Base-by-base conservation (phyloP, 2,113 vertebrate genomes). In the Xiphophorus hellerii region DNA sequence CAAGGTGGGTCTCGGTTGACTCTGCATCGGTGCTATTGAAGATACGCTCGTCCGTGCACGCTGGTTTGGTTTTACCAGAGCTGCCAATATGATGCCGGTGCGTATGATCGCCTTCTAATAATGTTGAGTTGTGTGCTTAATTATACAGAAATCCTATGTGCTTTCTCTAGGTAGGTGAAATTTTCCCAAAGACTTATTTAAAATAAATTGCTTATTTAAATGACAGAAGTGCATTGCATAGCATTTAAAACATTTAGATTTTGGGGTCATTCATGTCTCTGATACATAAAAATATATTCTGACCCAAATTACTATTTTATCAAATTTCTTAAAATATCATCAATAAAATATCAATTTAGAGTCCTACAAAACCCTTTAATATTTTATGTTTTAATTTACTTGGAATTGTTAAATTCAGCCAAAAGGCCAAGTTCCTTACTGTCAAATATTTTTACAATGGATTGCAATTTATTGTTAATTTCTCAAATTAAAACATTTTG, bases 21-120 rank as follows among this genome's bases (percentile, higher is more conserved):
- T 71, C 62, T 63, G 13, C 48, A 10, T 39, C 44, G 66, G 66
- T 69, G 68, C 69, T 76, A 22, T 69, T 42, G 76, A 81, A 69
- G 73, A 84, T 30, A 69, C 60, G 48, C 54, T 58, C 31, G 66
- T 82, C 48, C 78, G 92, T 92, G 84, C 68, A n/a, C 80, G 35
- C 71, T 79, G 70, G 74, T 66, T 87, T 66, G 81, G 89, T 90
- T 80, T 87, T 60, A n/a, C 66, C 70, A 78, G 22, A 88, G 75
- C 80, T 83, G 81, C 83, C 78, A 87, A 48, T 37, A 93, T 93
- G 92, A 93, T 93, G 91, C 92, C 92, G 74, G 92, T 93, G 74
- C 87, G 91, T 90, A 51, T 20, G 44, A 48, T 17, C 17, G 17
- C 17, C 44, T 48, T 37, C 1, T 7, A 58, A 1, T n/a, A 58